phyloP scores from a whole-genome alignment of 2,888 invertebrate genomes.

The Eustalomyia histrio region DNA sequence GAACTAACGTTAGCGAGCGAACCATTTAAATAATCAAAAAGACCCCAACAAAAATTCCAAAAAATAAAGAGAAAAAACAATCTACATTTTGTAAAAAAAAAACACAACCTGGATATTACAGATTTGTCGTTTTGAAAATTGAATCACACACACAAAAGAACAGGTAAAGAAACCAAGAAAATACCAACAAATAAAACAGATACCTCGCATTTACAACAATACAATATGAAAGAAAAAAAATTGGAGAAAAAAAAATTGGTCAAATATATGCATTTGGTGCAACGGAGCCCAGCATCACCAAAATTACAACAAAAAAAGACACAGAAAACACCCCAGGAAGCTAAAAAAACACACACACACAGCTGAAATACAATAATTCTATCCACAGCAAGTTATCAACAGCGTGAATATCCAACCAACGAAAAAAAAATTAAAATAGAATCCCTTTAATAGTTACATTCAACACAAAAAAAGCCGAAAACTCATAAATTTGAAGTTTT shows the following conservation, averaged over 20 bases:
- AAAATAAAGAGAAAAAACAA: constrained; percentile 9
- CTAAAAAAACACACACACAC: constrained; percentile 32
- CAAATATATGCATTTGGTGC: constrained; percentile 50
- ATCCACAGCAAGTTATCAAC: constrained; percentile 45
- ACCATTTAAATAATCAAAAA: constrained; percentile 58
- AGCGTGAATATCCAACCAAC: constrained; percentile 22
- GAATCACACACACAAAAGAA: constrained; percentile 56
- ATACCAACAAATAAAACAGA: constrained; percentile 42
- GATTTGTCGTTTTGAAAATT: constrained; percentile 65
- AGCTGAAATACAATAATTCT: constrained; percentile 26
- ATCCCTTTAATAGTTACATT: constrained; percentile 37
- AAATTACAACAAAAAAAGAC: constrained; percentile 29
- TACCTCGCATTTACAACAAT: constrained; percentile 49
- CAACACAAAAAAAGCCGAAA: constrained; percentile 63
- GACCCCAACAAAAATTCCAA: constrained; percentile 16
- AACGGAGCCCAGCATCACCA: constrained; percentile 36
- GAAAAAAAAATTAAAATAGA: constrained; percentile 31
- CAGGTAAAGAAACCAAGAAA: constrained; percentile 54
- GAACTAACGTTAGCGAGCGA: constrained; percentile 53
- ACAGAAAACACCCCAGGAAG: constrained; percentile 61
- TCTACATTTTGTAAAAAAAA: constrained; percentile 22
- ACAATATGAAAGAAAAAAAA: constrained; percentile 20
- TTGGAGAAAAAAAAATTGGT: constrained; percentile 24
- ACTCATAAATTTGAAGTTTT: constrained; percentile 68
- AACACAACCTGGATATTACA: constrained; percentile 57